phyloP scores from a whole-genome alignment of 2,797 vertebrate species.

The Gorsachius magnificus region DNA sequence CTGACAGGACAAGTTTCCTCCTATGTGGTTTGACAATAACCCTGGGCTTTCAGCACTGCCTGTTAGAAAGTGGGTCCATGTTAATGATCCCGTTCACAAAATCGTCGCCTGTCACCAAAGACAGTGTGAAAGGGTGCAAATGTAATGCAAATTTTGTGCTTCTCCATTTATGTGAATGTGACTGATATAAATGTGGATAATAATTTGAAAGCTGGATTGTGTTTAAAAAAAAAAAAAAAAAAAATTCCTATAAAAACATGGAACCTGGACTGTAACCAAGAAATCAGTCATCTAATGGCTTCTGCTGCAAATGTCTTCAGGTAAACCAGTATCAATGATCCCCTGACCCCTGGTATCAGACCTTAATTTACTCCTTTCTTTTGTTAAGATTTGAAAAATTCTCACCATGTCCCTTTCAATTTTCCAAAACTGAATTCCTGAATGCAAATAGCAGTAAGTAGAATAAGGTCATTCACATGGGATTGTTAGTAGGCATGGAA shows the following conservation, averaged over 20 bases:
- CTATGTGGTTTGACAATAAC: not conserved
- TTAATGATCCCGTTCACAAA: not conserved
- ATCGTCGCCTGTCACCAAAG: not conserved
- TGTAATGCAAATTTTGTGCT: not conserved
- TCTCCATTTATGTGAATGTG: not conserved
- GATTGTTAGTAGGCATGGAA: not conserved
- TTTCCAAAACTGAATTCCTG: not conserved
- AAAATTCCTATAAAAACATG: rapidly evolving
- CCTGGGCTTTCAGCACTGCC: not conserved
- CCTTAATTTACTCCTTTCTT: not conserved
- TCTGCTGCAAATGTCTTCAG: not conserved
- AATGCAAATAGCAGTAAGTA: not conserved
- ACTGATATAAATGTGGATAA: not conserved
- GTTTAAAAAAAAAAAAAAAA: not conserved
- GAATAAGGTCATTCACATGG: not conserved
- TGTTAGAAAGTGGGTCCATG: not conserved
- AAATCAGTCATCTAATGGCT: not conserved
- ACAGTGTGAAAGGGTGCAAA: not conserved
- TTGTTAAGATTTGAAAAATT: not conserved
- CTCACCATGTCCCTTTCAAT: not conserved
- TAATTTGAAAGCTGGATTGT: not conserved
- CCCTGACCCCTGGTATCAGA: not conserved
- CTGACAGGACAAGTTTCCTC: not conserved
- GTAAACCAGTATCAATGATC: not conserved
- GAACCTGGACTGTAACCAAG: not conserved